These are phyloP conservation scores for Glaucidium brasilianum DNA, from an alignment of 2,113 vertebrate species.

Conservation along the genomic window DNA sequence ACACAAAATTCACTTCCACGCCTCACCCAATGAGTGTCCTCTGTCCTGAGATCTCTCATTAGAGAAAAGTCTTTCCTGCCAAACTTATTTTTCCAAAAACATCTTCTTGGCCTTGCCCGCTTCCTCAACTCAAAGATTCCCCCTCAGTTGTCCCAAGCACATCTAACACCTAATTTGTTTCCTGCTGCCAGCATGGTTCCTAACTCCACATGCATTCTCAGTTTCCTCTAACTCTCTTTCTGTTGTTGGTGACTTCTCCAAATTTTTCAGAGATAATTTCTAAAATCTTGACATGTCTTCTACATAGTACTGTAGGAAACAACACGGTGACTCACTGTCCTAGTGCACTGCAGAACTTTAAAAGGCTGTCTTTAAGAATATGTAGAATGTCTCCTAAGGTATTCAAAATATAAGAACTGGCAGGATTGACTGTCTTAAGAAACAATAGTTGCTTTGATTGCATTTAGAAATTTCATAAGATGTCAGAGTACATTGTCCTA, in stretches of 20 bases:
- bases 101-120: not conserved
- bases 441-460: not conserved
- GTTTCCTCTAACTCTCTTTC: not conserved
- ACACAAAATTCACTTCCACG: not conserved
- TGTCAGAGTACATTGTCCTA: not conserved
- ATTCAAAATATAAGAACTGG: not conserved
- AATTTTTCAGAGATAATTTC: not conserved
- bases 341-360: not conserved
- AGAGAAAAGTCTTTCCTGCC: not conserved
- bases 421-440: not conserved
- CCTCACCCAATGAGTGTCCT: not conserved
- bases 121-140: not conserved
- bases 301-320: not conserved
- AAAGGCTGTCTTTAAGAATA: not conserved
- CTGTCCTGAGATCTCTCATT: not conserved
- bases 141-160: not conserved
- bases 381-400: not conserved
- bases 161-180: not conserved
- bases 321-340: not conserved
- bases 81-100: not conserved
- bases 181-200: not conserved
- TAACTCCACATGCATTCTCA: not conserved
- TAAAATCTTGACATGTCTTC: not conserved
- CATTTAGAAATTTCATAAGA: slow-evolving; percentile 1
- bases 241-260: not conserved